These are phyloP conservation scores for Pocillopora grandis DNA, from an alignment of 92 coral and sea anemone genomes.

Conservation along the genomic window DNA sequence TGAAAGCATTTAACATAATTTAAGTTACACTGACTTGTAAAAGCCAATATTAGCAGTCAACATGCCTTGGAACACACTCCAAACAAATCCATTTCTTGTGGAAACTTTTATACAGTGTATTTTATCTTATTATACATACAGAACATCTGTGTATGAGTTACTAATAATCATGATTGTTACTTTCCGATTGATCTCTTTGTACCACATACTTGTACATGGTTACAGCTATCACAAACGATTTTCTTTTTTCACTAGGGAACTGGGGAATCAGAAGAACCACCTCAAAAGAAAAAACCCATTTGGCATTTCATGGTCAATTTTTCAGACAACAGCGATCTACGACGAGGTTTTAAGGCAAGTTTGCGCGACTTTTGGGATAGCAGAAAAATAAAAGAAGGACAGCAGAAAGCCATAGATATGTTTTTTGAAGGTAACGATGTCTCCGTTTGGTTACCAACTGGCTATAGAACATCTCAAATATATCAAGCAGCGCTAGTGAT, in stretches of 20 bases:
- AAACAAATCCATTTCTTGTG: constrained; percentile 13
- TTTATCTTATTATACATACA: constrained; percentile 1
- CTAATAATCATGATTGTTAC: neutral
- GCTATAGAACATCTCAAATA: too few relatives aligned
- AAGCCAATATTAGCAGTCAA: constrained; percentile 11
- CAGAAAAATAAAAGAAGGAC: too few relatives aligned
- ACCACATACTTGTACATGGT: too few relatives aligned
- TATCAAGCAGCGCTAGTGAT: too few relatives aligned
- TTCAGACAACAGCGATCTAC: too few relatives aligned
- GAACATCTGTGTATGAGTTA: neutral
- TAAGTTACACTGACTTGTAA: constrained; percentile 1
- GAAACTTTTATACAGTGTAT: neutral
- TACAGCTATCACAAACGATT: too few relatives aligned
- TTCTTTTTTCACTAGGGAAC: neutral
- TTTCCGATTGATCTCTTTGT: too few relatives aligned
- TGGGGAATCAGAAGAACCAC: constrained; percentile 21
- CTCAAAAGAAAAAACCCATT: neutral
- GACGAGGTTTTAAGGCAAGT: too few relatives aligned
- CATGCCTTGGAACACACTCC: constrained; percentile 22
- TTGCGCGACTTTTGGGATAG: too few relatives aligned
- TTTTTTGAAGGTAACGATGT: too few relatives aligned
- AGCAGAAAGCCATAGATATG: too few relatives aligned
- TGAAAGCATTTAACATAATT: constrained; percentile 6
- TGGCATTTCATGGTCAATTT: constrained; percentile 53
- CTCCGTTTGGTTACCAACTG: too few relatives aligned